phyloP scores from a whole-genome alignment of 2,888 invertebrate species.

The Rotaria macrura region DNA sequence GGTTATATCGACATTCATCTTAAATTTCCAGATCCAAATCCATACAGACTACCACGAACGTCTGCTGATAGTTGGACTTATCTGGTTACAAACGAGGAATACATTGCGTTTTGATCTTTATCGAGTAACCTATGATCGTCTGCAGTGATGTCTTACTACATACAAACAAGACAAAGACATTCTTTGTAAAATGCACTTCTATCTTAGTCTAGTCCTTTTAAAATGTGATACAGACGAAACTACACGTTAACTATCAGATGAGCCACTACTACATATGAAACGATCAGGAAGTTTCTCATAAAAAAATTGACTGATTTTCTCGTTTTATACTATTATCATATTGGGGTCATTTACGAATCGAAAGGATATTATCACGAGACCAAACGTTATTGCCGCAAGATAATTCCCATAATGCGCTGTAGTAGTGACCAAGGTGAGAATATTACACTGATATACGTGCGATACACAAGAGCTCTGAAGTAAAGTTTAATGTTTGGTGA shows the following conservation, averaged over 20 bases:
- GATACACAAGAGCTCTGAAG: not conserved
- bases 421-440: not conserved
- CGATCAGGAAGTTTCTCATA: not conserved
- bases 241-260: not conserved
- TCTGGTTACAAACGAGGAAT: not conserved
- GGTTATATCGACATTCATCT: not conserved
- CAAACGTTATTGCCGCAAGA: not conserved
- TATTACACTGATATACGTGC: not conserved
- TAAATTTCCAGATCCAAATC: not conserved
- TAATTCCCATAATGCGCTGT: not conserved
- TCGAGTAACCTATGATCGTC: not conserved
- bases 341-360: not conserved
- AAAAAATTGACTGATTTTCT: not conserved
- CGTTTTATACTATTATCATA: not conserved
- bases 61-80: not conserved
- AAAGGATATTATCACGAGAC: not conserved
- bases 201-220: not conserved
- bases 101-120: not conserved
- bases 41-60: not conserved
- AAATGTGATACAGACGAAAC: not conserved
- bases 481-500: not conserved
- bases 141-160: not conserved
- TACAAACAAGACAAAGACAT: not conserved
- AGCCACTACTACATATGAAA: not conserved
- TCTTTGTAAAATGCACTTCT: not conserved